A percentile compares a stretch with the other conserved stretches of the same genome.
phyloP scores from a whole-genome alignment of 2,797 vertebrate species.

The Carcharodon carcharias region DNA sequence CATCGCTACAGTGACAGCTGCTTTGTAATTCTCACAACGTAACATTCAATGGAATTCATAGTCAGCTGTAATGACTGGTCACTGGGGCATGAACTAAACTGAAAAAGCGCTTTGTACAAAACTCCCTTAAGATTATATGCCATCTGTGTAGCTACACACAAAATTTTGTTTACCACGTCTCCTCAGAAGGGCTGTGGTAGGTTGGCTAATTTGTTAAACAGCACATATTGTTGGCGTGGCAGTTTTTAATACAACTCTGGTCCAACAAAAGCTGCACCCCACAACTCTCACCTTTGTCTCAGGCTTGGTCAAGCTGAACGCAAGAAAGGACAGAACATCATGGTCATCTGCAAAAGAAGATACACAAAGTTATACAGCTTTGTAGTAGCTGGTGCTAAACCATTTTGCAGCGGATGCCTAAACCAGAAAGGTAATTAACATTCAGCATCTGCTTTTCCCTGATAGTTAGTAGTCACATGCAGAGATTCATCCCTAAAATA shows the following conservation, averaged over 20 bases:
- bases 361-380: neutral
- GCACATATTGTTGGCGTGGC: neutral
- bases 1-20: neutral
- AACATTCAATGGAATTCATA: neutral
- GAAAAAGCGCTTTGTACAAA: neutral
- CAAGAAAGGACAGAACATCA: conserved; percentile 50
- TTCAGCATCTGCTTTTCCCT: neutral
- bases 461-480: neutral
- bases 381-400: neutral
- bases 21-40: neutral
- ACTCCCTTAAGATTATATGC: neutral
- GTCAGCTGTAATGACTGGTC: neutral
- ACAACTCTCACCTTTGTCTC: conserved; percentile 43
- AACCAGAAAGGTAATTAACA: neutral
- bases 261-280: neutral
- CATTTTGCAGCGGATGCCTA: neutral
- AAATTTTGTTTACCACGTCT: too few relatives aligned
- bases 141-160: neutral
- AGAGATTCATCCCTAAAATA: neutral
- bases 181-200: neutral
- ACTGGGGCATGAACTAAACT: neutral
- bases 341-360: conserved; percentile 47
- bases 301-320: conserved; percentile 47
- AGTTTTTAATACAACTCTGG: too few relatives aligned
- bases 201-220: neutral